A percentile compares a stretch with the other conserved stretches of the same genome.
phyloP scores from a whole-genome alignment of 2,797 vertebrate genomes.

The Momotus momota region DNA sequence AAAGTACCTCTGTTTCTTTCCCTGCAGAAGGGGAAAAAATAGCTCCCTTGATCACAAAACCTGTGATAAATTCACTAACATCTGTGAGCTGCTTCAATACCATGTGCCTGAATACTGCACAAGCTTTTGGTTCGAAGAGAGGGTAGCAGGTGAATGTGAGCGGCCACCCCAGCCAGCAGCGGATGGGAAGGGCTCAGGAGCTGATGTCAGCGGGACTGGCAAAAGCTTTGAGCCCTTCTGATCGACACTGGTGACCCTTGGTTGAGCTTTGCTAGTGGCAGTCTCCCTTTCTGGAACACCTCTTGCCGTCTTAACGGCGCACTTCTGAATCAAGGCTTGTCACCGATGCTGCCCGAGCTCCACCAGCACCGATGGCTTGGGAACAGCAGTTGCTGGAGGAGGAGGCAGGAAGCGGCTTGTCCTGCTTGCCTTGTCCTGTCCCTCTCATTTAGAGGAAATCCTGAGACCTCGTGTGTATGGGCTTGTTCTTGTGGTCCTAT shows the following conservation, averaged over 20 bases:
- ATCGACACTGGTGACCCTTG: not conserved
- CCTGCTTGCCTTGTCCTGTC: not conserved
- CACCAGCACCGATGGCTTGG: accelerated
- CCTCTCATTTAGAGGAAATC: too few relatives aligned
- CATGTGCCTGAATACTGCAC: not conserved
- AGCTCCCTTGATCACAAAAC: not conserved
- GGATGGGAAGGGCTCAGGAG: not conserved
- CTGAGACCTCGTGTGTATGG: not conserved
- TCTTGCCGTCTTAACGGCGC: not conserved
- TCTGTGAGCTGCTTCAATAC: not conserved
- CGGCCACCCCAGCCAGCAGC: too few relatives aligned
- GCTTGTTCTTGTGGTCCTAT: not conserved
- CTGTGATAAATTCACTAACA: accelerated
- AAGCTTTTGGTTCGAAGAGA: not conserved
- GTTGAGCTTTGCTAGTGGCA: accelerated
- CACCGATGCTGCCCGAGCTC: not conserved
- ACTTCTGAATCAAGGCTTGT: not conserved
- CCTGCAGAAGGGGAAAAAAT: not conserved
- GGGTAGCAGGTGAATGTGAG: not conserved
- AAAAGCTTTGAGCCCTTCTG: not conserved
- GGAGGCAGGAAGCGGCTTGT: not conserved
- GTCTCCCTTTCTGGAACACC: not conserved
- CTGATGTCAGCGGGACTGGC: not conserved
- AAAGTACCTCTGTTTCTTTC: not conserved
- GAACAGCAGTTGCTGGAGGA: not conserved